Percentiles rank a stretch among this genome's conserved stretches.
phyloP scores from a whole-genome alignment of 2,113 vertebrate species.

The Pao palembangensis region DNA sequence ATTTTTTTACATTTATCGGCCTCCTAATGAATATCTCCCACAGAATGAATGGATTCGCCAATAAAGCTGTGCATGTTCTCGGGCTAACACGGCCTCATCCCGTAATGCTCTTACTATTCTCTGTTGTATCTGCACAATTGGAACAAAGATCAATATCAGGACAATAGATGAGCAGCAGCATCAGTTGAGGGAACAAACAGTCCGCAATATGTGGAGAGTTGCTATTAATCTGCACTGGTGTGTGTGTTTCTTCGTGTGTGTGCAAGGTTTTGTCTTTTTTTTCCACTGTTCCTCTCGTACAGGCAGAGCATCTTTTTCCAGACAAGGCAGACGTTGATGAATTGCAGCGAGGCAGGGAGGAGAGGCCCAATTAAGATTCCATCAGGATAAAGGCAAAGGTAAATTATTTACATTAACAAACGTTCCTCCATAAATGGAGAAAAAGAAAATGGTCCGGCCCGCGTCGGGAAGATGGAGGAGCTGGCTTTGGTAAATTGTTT shows the following conservation, averaged over 20 bases:
- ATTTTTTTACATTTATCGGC: conserved; percentile 43
- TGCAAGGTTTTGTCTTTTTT: conserved; percentile 29
- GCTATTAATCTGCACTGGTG: conserved; percentile 54
- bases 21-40: conserved; percentile 52
- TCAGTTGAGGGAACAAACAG: conserved; percentile 49
- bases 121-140: conserved; percentile 40
- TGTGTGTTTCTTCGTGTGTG: conserved; percentile 26
- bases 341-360: conserved; percentile 58
- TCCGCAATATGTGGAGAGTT: conserved; percentile 50
- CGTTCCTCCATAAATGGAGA: conserved; percentile 49
- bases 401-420: conserved; percentile 81
- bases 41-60: conserved; percentile 57
- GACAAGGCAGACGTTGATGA: conserved; percentile 68
- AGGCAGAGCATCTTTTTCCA: conserved; percentile 54
- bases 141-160: conserved; percentile 63
- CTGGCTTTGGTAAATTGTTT: conserved; percentile 58
- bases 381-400: conserved; percentile 80
- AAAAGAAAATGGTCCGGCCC: neutral
- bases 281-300: conserved; percentile 17
- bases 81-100: conserved; percentile 35
- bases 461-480: conserved; percentile 32
- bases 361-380: conserved; percentile 81
- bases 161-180: conserved; percentile 60
- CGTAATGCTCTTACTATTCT: conserved; percentile 51
- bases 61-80: conserved; percentile 49